phyloP scores from a whole-genome alignment of 2,888 invertebrate genomes.

The Serripes groenlandicus region DNA sequence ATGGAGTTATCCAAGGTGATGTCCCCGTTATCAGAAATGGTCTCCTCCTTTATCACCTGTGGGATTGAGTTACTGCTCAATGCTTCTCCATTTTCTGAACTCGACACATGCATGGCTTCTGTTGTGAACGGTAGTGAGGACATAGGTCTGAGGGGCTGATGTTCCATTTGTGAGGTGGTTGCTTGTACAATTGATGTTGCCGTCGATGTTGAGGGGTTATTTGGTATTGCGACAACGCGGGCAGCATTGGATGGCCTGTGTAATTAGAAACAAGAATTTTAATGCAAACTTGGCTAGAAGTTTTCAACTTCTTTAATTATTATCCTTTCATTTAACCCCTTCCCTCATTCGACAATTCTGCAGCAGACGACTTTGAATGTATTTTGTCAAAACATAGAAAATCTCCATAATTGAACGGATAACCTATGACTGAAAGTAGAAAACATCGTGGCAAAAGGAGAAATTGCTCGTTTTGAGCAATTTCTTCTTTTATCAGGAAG shows the following conservation, averaged over 20 bases:
- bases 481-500: neutral
- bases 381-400: too few species aligned
- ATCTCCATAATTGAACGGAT: too few species aligned
- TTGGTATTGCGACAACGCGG: slow-evolving; percentile 62
- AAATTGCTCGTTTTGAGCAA: neutral
- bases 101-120: slow-evolving; percentile 65
- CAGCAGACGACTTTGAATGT: too few species aligned
- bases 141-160: slow-evolving; percentile 54
- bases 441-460: slow-evolving; percentile 2
- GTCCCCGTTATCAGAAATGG: slow-evolving; percentile 57
- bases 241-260: slow-evolving; percentile 29
- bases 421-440: neutral
- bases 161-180: slow-evolving; percentile 4
- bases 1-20: slow-evolving; percentile 74
- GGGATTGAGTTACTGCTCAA: slow-evolving; percentile 41
- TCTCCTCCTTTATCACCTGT: slow-evolving; percentile 77
- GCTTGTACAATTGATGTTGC: neutral
- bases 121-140: slow-evolving; percentile 68
- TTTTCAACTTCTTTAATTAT: too few species aligned
- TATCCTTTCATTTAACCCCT: too few species aligned
- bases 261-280: too few species aligned
- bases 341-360: too few species aligned
- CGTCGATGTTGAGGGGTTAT: slow-evolving; percentile 16
- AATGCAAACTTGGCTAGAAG: too few species aligned
- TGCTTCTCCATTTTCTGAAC: slow-evolving; percentile 57